Conservation (phyloP, 2,888 invertebrate species). For the Phorcus lineatus region DNA sequence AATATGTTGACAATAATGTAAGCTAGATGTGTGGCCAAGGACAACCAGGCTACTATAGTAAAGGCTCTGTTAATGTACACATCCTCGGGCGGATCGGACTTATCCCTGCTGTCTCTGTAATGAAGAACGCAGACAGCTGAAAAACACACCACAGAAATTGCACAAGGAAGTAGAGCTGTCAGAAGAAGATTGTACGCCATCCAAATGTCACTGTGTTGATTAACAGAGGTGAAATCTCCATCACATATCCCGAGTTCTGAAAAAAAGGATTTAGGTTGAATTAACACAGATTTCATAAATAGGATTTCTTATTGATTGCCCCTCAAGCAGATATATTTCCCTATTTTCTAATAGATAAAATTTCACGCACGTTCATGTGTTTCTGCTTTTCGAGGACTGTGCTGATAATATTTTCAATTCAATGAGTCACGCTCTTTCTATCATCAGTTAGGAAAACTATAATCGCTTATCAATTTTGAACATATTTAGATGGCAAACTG, state of each 20-base stretch:
- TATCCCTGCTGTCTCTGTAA: background rate
- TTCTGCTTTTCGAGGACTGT: no score
- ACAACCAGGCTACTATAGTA: background rate
- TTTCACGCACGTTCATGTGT: no score
- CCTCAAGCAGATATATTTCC: no score
- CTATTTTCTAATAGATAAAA: no score
- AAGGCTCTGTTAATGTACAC: background rate
- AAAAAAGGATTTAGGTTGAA: background rate
- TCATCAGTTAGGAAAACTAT: no score
- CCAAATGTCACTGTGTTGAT: slow-evolving; percentile 3
- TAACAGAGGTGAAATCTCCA: background rate
- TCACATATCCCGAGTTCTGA: background rate
- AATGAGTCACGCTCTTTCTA: no score
- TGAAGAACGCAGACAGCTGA: background rate
- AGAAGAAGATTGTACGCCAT: background rate
- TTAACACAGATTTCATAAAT: no score
- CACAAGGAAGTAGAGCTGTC: background rate
- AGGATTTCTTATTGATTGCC: no score
- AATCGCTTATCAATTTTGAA: no score
- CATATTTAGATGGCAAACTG: no score
- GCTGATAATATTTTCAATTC: no score
- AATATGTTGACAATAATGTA: background rate
- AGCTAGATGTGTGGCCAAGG: background rate
- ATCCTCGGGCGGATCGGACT: background rate
- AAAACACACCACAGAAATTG: background rate